Evolutionary conservation across 1,140 invertebrate species (phyloP).

Genomic region (Teleogryllus occipitalis): DNA sequence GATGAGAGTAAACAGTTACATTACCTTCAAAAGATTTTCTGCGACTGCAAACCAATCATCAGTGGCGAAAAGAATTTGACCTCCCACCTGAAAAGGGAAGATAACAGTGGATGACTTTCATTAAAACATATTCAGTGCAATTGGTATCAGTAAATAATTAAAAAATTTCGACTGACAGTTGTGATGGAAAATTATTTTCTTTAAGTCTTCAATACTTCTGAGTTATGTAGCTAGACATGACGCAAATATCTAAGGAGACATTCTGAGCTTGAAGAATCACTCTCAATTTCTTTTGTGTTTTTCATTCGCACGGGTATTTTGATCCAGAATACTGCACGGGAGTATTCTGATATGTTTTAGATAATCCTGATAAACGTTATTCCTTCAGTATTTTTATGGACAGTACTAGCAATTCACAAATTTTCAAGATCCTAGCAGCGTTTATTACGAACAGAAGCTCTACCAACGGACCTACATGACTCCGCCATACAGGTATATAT

Average conservation of each 20-base stretch:
- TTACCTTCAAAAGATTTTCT: constrained; percentile 52
- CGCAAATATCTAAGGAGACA: background rate
- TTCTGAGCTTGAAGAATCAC: background rate
- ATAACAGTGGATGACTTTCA: background rate
- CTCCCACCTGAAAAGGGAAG: constrained; percentile 41
- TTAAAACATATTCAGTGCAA: background rate
- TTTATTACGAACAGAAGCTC: too few relatives aligned
- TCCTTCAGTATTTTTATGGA: too few relatives aligned
- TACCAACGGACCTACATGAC: too few relatives aligned
- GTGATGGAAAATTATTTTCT: background rate
- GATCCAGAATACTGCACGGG: too few relatives aligned
- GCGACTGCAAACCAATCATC: constrained; percentile 60
- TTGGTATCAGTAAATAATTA: background rate
- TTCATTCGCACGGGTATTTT: too few relatives aligned
- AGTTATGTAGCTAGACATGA: background rate
- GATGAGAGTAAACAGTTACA: background rate
- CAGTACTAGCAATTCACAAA: too few relatives aligned
- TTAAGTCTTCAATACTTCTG: background rate
- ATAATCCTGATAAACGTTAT: too few relatives aligned
- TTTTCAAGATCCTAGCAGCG: too few relatives aligned
- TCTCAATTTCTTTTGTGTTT: background rate
- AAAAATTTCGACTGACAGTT: background rate
- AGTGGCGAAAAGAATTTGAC: constrained; percentile 51
- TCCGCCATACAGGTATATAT: too few relatives aligned
- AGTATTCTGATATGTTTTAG: too few relatives aligned